Conservation (phyloP, 2,888 invertebrate genomes). For the Luperina testacea region DNA sequence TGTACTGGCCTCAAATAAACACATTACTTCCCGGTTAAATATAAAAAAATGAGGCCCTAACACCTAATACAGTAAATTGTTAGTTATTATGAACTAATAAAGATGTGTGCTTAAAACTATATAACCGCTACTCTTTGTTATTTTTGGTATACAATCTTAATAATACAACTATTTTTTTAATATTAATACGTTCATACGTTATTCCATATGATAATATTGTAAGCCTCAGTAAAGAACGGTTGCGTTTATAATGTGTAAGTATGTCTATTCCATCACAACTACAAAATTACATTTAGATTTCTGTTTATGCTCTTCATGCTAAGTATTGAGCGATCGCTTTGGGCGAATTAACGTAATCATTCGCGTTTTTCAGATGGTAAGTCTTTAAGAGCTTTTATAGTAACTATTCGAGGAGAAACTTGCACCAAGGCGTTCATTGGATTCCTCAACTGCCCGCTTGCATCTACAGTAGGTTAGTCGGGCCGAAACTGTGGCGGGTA, state of each 20-base stretch:
- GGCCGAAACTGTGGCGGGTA: neutral
- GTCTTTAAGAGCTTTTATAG: neutral
- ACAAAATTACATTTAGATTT: neutral
- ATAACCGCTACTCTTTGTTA: constrained; percentile 74
- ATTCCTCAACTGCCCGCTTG: neutral
- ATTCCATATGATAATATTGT: constrained; percentile 19
- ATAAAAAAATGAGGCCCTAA: constrained; percentile 17
- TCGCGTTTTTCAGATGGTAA: neutral
- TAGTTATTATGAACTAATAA: constrained; percentile 55
- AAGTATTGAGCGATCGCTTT: neutral
- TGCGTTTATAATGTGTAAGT: constrained; percentile 7
- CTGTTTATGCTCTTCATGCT: neutral
- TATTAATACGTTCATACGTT: constrained; percentile 46
- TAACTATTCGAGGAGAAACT: neutral
- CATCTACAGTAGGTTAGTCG: too few species aligned
- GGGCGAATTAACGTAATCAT: neutral
- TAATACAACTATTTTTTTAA: constrained; percentile 48
- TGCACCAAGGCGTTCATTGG: neutral
- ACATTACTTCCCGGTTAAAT: constrained; percentile 9
- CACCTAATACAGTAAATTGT: constrained; percentile 29
- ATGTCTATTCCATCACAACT: neutral
- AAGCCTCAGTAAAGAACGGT: constrained; percentile 25
- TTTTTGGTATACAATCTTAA: constrained; percentile 78
- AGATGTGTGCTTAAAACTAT: constrained; percentile 63
- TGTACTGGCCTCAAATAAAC: constrained; percentile 46